Evolutionary conservation across 2,888 invertebrate genomes (phyloP).

Genomic region (Tetropium fuscum): DNA sequence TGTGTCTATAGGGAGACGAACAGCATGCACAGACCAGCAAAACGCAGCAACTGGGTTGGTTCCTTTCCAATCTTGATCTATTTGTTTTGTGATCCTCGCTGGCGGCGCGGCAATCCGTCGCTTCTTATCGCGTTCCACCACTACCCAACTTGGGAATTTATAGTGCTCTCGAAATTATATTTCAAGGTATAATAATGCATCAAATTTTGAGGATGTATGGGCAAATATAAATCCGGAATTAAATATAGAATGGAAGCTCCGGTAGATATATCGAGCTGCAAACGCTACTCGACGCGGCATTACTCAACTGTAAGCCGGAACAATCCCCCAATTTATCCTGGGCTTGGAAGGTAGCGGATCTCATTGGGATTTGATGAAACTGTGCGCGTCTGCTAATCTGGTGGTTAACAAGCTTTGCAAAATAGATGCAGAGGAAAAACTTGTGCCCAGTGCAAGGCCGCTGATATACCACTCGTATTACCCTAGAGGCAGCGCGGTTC

Average conservation of each 20-base stretch:
- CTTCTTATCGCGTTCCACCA: conserved; percentile 63
- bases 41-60: conserved; percentile 55
- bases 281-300: conserved; percentile 65
- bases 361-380: conserved; percentile 68
- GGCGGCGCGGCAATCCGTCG: conserved; percentile 62
- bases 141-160: conserved; percentile 56
- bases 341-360: conserved; percentile 65
- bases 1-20: conserved; percentile 53
- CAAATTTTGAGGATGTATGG: conserved; percentile 65
- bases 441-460: conserved; percentile 17
- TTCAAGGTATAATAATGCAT: conserved; percentile 67
- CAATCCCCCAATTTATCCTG: conserved; percentile 67
- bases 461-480: background rate
- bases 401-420: conserved; percentile 67
- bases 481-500: background rate
- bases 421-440: conserved; percentile 61
- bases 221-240: conserved; percentile 66
- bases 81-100: conserved; percentile 66
- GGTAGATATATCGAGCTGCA: conserved; percentile 65
- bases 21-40: conserved; percentile 63
- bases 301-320: conserved; percentile 66
- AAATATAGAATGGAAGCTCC: conserved; percentile 65
- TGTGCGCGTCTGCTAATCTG: conserved; percentile 65
- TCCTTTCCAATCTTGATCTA: conserved; percentile 64
- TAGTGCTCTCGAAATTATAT: conserved; percentile 62